These are phyloP conservation scores for Zaprionus camerounensis DNA, from an alignment of 1,140 invertebrate species.

Conservation along the genomic window DNA sequence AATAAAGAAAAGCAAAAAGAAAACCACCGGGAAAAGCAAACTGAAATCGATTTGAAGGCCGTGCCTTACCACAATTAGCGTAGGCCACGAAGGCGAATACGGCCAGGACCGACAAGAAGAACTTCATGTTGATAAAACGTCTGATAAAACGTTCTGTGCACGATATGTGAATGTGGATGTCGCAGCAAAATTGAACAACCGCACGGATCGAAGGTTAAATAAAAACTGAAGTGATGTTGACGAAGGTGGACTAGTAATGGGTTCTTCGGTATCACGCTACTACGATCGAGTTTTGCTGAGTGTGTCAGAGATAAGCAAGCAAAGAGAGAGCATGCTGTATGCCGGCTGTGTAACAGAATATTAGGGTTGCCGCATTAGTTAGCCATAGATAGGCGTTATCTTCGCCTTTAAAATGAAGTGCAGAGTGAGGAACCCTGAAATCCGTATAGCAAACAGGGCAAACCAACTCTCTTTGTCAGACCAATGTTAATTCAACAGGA, in stretches of 20 bases:
- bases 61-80: conserved; percentile 60
- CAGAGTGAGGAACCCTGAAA: not conserved
- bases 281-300: conserved; percentile 3
- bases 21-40: not conserved
- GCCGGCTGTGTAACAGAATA: too few relatives aligned
- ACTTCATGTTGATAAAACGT: conserved; percentile 67
- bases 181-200: not conserved
- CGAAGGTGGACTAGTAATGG: not conserved
- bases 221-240: conserved; percentile 14
- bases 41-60: conserved; percentile 11
- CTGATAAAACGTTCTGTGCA: not conserved
- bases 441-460: too few relatives aligned
- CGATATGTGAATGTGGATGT: not conserved
- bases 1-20: not conserved
- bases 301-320: not conserved
- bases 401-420: not conserved
- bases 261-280: not conserved
- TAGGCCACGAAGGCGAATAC: conserved; percentile 62
- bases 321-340: not conserved
- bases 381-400: not conserved
- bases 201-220: conserved; percentile 3
- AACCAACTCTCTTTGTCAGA: too few relatives aligned
- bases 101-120: conserved; percentile 49
- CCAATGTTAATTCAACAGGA: too few relatives aligned
- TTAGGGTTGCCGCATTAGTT: not conserved